These are phyloP conservation scores for Rhinoptilus africanus DNA, from an alignment of 2,113 vertebrate genomes.

Conservation along the genomic window DNA sequence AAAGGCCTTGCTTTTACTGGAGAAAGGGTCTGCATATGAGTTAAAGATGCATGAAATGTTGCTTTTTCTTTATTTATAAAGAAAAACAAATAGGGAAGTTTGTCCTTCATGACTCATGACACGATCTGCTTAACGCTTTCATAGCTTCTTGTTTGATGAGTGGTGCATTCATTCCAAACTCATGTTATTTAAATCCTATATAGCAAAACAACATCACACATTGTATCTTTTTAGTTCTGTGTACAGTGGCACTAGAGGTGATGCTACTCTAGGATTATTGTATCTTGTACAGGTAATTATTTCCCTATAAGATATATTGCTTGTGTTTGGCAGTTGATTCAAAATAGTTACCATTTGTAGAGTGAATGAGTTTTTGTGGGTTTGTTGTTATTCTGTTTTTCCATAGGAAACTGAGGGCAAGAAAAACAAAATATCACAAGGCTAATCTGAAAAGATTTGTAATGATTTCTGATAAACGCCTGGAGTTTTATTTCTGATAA, in stretches of 20 bases:
- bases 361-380: not conserved
- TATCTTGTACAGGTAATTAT: not conserved
- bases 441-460: not conserved
- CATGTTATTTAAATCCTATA: not conserved
- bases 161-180: not conserved
- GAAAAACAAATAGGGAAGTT: not conserved
- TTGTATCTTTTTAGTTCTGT: not conserved
- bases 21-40: not conserved
- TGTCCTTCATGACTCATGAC: not conserved
- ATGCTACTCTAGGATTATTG: not conserved
- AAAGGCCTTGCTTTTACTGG: not conserved
- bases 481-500: not conserved
- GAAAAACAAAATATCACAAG: not conserved
- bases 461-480: not conserved
- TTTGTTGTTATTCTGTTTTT: not conserved
- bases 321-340: not conserved
- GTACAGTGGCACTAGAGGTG: not conserved
- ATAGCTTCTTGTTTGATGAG: not conserved
- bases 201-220: not conserved
- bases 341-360: not conserved
- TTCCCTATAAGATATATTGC: not conserved
- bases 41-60: constrained; percentile 6
- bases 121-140: not conserved
- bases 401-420: not conserved
- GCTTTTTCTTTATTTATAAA: not conserved